Conservation (phyloP, 2,888 invertebrate genomes). For the Leucophora obtusa region DNA sequence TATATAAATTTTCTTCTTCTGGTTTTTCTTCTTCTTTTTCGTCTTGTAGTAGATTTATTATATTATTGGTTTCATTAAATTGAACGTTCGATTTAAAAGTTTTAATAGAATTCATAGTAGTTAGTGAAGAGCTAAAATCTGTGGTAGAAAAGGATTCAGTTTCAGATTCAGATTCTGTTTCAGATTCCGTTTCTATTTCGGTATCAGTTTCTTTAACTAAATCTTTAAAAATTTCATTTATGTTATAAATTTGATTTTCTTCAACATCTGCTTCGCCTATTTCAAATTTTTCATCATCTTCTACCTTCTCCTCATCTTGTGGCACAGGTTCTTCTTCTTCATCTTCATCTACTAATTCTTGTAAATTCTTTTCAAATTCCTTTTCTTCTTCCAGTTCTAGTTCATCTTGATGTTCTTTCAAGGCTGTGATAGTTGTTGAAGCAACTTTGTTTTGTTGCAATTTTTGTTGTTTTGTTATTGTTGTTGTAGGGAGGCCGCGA, state of each 20-base stretch:
- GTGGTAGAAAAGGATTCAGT: no score
- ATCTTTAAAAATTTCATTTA: conserved; percentile 57
- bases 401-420: conserved; percentile 25
- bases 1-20: conserved; percentile 13
- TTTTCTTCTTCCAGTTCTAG: conserved; percentile 25
- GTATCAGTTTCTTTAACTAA: conserved; percentile 35
- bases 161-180: no score
- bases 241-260: conserved; percentile 49
- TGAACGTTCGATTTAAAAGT: conserved; percentile 46
- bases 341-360: conserved; percentile 51
- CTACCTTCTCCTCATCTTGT: conserved; percentile 1
- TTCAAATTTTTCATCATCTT: conserved; percentile 8
- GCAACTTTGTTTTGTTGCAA: conserved; percentile 42
- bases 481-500: conserved; percentile 65
- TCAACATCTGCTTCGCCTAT: not conserved
- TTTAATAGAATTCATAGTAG: conserved; percentile 32
- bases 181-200: not conserved
- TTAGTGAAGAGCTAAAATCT: conserved; percentile 7
- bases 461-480: conserved; percentile 46
- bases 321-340: not conserved
- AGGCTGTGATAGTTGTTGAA: conserved; percentile 33
- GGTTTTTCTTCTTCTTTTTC: conserved; percentile 29
- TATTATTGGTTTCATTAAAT: conserved; percentile 49
- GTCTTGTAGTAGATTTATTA: not conserved
- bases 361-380: conserved; percentile 49